Evolutionary conservation across 1,140 invertebrate species (phyloP).

Genomic region (Meloidogyne exigua): DNA sequence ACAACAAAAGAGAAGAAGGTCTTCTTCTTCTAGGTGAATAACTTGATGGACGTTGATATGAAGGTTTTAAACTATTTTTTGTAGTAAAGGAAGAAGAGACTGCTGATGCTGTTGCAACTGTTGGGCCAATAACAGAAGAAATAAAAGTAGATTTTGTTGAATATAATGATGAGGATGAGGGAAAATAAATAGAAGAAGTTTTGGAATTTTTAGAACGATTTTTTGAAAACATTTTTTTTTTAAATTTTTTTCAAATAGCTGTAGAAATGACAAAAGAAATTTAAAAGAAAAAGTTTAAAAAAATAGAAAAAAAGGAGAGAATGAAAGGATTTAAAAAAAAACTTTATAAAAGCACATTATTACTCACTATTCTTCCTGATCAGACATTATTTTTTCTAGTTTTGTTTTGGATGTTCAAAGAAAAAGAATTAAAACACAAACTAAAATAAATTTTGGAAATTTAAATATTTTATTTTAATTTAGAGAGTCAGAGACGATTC

Average conservation of each 20-base stretch:
- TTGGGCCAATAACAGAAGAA: neutral
- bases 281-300: neutral
- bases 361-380: conserved; percentile 45
- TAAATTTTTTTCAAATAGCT: neutral
- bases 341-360: neutral
- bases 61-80: neutral
- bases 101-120: conserved; percentile 1
- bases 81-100: neutral
- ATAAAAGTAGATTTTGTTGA: neutral
- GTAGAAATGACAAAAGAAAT: neutral
- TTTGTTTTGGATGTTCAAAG: neutral
- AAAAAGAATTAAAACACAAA: neutral
- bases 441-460: conserved; percentile 2
- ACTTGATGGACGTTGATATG: neutral
- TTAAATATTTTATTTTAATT: neutral
- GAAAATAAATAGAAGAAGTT: neutral
- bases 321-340: neutral
- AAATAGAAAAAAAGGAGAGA: conserved; percentile 9
- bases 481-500: neutral
- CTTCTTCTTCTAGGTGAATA: neutral
- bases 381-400: conserved; percentile 29
- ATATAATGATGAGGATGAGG: conserved; percentile 10
- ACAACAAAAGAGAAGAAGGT: neutral
- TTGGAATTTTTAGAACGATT: neutral
- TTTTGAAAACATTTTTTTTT: conserved; percentile 2